Conservation (phyloP, 1,140 invertebrate genomes). For the Temnothorax longispinosus region DNA sequence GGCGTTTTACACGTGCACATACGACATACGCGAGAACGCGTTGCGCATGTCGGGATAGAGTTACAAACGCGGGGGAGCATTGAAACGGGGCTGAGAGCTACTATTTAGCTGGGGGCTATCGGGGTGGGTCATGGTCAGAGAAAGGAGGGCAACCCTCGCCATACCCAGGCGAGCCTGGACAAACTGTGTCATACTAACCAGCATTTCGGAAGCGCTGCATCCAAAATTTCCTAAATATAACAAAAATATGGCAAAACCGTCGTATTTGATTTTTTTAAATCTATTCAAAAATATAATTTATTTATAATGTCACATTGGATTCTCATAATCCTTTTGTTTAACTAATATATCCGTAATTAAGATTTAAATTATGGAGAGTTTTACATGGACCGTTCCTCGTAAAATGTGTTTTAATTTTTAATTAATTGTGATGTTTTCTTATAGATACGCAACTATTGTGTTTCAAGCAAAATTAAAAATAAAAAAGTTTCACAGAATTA, state of each 20-base stretch:
- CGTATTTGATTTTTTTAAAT: neutral
- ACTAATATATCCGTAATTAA: too few species aligned
- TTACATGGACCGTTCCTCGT: too few species aligned
- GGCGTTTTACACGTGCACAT: conserved; percentile 9
- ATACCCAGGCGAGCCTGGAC: conserved; percentile 41
- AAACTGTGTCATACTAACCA: neutral
- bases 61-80: conserved; percentile 34
- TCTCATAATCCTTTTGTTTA: too few species aligned
- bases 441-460: too few species aligned
- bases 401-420: too few species aligned
- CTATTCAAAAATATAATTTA: neutral
- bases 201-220: neutral
- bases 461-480: too few species aligned
- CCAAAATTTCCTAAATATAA: neutral
- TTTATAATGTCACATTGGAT: too few species aligned
- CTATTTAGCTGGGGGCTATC: conserved; percentile 57
- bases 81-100: conserved; percentile 46
- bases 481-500: too few species aligned
- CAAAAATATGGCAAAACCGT: neutral
- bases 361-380: too few species aligned
- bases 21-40: neutral
- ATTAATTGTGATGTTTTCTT: too few species aligned
- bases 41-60: neutral
- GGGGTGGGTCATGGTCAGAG: conserved; percentile 82
- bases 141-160: conserved; percentile 79